These are phyloP conservation scores for Adelognathus sp. DNA, from an alignment of 2,888 invertebrate species.

Conservation along the genomic window DNA sequence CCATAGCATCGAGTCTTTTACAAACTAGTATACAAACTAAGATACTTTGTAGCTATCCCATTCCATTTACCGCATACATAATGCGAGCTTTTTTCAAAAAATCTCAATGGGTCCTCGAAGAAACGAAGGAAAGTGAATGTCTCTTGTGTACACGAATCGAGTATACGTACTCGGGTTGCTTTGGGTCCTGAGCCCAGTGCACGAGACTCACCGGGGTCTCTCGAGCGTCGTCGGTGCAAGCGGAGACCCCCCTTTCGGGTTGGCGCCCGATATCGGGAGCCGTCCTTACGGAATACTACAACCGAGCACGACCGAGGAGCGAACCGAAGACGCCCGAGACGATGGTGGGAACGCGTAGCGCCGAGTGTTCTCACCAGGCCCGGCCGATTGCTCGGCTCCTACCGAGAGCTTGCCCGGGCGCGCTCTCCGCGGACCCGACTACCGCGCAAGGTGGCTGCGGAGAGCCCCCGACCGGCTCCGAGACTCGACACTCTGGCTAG, in stretches of 20 bases:
- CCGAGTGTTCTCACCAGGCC: slow-evolving; percentile 79
- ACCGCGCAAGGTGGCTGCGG: slow-evolving; percentile 63
- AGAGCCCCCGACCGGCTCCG: slow-evolving; percentile 42
- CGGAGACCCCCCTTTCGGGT: slow-evolving; percentile 66
- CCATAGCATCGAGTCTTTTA: too few relatives aligned
- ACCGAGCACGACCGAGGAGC: slow-evolving; percentile 73
- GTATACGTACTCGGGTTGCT: slow-evolving; percentile 23
- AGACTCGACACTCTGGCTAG: slow-evolving; percentile 48
- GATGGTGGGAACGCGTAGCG: slow-evolving; percentile 80
- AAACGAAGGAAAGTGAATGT: not conserved
- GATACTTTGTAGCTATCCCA: too few relatives aligned
- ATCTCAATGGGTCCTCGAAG: not conserved
- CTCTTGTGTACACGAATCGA: not conserved
- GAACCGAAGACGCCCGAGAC: slow-evolving; percentile 77
- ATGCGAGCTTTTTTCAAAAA: not conserved
- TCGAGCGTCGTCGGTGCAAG: slow-evolving; percentile 55
- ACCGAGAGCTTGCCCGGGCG: slow-evolving; percentile 38
- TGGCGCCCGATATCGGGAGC: slow-evolving; percentile 70
- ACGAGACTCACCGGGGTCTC: slow-evolving; percentile 52
- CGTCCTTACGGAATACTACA: slow-evolving; percentile 54
- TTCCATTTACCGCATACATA: too few relatives aligned
- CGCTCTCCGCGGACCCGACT: slow-evolving; percentile 53
- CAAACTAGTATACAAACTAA: too few relatives aligned
- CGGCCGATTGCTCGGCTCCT: slow-evolving; percentile 50
- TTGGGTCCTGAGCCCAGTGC: slow-evolving; percentile 4